Conservation (phyloP, 1,140 invertebrate genomes). For the Ceratina australensis region DNA sequence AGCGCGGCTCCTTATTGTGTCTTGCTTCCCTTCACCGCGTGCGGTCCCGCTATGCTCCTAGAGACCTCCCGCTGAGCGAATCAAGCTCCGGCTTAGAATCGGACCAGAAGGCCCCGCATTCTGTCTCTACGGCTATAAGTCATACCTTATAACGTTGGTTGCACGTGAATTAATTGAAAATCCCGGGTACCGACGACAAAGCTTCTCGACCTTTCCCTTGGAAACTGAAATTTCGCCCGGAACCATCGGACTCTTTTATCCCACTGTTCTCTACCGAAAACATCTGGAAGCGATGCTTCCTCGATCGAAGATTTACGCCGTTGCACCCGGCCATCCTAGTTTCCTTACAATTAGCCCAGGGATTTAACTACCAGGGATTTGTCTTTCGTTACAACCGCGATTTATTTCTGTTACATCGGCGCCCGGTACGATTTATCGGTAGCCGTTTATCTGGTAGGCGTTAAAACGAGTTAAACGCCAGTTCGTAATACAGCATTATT, state of each 20-base stretch:
- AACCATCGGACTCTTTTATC: neutral
- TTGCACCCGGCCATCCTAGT: no score
- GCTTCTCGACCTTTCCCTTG: neutral
- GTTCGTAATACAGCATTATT: neutral
- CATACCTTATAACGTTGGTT: conserved; percentile 40
- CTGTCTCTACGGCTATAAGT: conserved; percentile 67
- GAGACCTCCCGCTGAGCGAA: conserved; percentile 64
- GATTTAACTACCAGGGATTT: no score
- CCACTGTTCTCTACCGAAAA: no score
- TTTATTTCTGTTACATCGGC: no score
- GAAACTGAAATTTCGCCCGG: neutral
- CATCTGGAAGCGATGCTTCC: no score
- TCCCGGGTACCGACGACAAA: neutral
- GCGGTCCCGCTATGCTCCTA: conserved; percentile 60
- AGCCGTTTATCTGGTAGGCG: neutral
- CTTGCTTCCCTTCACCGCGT: conserved; percentile 64
- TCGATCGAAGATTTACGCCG: no score
- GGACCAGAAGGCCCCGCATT: conserved; percentile 62
- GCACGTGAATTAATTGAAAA: conserved; percentile 21
- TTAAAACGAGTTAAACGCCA: neutral
- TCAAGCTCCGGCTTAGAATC: conserved; percentile 57
- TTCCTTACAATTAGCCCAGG: no score
- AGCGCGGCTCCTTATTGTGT: conserved; percentile 62
- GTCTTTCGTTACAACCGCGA: no score
- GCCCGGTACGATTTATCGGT: neutral